Conservation (phyloP, 2,888 invertebrate genomes). For the Xiphydria camelus region DNA sequence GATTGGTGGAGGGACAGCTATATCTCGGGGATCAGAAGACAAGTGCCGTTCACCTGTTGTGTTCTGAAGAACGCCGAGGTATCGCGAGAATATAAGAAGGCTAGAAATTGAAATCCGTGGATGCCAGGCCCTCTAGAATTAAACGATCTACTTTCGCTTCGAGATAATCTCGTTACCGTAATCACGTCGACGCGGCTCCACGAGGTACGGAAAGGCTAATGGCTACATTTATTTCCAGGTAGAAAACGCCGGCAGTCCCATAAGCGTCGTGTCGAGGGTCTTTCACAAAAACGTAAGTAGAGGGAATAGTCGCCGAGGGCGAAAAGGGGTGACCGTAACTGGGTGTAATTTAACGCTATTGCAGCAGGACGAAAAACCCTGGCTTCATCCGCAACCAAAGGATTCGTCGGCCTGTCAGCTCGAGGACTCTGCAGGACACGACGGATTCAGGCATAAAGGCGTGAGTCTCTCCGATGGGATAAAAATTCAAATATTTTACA, state of each 20-base stretch:
- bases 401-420: slow-evolving; percentile 49
- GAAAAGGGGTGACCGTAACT: too few relatives aligned
- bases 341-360: too few relatives aligned
- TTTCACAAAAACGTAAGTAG: slow-evolving; percentile 51
- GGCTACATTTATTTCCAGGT: slow-evolving; percentile 33
- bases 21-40: slow-evolving; percentile 41
- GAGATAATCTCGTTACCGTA: too few relatives aligned
- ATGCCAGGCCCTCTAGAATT: too few relatives aligned
- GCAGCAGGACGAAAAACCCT: slow-evolving; percentile 53
- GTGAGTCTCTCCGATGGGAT: too few relatives aligned
- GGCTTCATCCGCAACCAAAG: slow-evolving; percentile 48
- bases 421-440: slow-evolving; percentile 36
- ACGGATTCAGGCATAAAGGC: slow-evolving; percentile 49
- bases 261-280: slow-evolving; percentile 53
- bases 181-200: too few relatives aligned
- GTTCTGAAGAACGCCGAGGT: slow-evolving; percentile 50
- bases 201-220: too few relatives aligned
- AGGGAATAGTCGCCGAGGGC: not conserved
- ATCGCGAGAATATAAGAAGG: too few relatives aligned
- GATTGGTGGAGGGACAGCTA: slow-evolving; percentile 55
- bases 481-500: too few relatives aligned
- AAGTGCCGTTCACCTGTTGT: slow-evolving; percentile 55
- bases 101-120: too few relatives aligned
- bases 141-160: too few relatives aligned
- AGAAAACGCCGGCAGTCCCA: slow-evolving; percentile 53